Conservation (phyloP, 2,888 invertebrate species). For the Gibbula magus region DNA sequence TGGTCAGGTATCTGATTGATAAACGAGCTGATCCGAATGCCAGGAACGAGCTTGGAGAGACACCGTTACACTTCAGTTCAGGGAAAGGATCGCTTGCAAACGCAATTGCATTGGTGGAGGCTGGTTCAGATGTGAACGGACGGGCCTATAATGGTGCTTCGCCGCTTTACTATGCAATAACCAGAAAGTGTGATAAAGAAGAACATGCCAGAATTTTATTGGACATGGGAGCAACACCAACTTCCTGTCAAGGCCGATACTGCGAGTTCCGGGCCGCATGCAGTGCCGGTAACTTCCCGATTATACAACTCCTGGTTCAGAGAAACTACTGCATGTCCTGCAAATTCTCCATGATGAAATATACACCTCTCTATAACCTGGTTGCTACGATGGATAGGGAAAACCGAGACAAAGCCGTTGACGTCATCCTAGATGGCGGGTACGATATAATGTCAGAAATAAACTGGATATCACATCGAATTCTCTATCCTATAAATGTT, state of each 20-base stretch:
- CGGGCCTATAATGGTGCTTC: not conserved
- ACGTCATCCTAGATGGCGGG: not conserved
- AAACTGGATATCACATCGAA: not conserved
- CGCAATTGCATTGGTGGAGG: not conserved
- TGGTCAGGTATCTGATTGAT: not conserved
- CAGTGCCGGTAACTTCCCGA: not conserved
- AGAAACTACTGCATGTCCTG: not conserved
- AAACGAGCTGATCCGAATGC: not conserved
- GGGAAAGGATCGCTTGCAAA: not conserved
- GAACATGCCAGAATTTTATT: not conserved
- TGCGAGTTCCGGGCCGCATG: not conserved
- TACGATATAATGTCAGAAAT: conserved; percentile 2
- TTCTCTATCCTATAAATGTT: not conserved
- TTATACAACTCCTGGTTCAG: not conserved
- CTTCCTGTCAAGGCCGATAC: too few species aligned
- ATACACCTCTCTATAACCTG: not conserved
- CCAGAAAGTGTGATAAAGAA: not conserved
- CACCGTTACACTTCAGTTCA: not conserved
- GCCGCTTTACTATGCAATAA: not conserved
- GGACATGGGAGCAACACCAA: not conserved
- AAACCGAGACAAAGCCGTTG: not conserved
- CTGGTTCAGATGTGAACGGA: not conserved
- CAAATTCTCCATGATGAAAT: not conserved
- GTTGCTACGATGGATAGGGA: not conserved
- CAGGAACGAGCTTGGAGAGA: not conserved